A percentile compares a stretch with the other conserved stretches of the same genome.
These are phyloP conservation scores for Laothoe populi DNA, from an alignment of 2,888 invertebrate genomes.

Conservation along the genomic window DNA sequence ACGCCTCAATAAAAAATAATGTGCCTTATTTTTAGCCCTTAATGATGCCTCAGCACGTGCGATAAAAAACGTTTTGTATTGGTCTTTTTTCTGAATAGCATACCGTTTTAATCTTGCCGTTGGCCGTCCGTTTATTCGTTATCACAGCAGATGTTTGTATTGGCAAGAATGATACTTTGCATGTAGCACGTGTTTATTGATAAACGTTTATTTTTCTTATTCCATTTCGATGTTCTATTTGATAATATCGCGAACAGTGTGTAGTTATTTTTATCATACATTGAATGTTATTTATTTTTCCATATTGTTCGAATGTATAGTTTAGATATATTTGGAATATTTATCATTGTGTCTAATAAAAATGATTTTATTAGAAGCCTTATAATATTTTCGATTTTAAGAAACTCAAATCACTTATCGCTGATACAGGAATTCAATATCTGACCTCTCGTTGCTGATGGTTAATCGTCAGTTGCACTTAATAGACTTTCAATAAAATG, in stretches of 20 bases:
- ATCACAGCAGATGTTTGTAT: constrained; percentile 55
- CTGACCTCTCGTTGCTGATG: no score
- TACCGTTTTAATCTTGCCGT: constrained; percentile 35
- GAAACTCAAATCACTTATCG: no score
- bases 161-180: constrained; percentile 44
- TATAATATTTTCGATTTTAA: no score
- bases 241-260: neutral
- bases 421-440: no score
- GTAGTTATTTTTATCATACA: neutral
- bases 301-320: no score
- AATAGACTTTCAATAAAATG: no score
- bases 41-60: neutral
- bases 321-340: no score
- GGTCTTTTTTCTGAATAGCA: constrained; percentile 41
- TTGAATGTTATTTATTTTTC: neutral
- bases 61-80: constrained; percentile 47
- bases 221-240: constrained; percentile 35
- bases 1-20: neutral
- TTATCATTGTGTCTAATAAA: no score
- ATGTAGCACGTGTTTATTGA: constrained; percentile 47
- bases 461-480: no score
- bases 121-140: constrained; percentile 40
- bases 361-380: no score
- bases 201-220: constrained; percentile 44
- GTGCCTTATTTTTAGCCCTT: neutral